Evolutionary conservation across 1,140 invertebrate species (phyloP).

Genomic region (Ladona fulva): DNA sequence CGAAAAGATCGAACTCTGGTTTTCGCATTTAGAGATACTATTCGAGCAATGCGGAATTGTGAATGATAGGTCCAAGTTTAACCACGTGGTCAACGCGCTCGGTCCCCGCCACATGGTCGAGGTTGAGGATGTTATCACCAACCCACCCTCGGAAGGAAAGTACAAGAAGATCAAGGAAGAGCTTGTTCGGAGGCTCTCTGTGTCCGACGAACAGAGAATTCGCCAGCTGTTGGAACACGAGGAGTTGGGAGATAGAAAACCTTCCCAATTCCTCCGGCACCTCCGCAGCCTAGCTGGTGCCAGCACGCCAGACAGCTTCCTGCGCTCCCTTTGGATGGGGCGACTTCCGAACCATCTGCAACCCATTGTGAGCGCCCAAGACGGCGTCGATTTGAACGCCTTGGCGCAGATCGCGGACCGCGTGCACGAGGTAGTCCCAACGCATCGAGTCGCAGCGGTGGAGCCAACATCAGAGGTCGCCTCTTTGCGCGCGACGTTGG

Average conservation of each 20-base stretch:
- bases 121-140: background rate
- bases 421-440: too few species aligned
- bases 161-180: background rate
- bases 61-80: background rate
- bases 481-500: too few species aligned
- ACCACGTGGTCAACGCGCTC: background rate
- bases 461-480: too few species aligned
- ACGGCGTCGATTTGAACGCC: too few species aligned
- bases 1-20: background rate
- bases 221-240: constrained; percentile 28
- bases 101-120: background rate
- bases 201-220: constrained; percentile 26
- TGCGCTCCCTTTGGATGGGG: background rate
- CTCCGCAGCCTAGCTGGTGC: constrained; percentile 19
- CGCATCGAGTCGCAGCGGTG: too few species aligned
- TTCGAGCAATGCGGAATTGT: background rate
- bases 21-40: background rate
- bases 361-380: background rate
- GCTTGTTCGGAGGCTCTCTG: background rate
- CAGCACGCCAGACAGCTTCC: background rate
- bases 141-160: background rate
- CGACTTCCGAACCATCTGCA: background rate
- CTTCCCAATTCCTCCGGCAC: constrained; percentile 23
- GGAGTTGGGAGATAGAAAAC: constrained; percentile 25
- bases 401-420: too few species aligned